A percentile compares a stretch with the other conserved stretches of the same genome.
These are phyloP conservation scores for Drosophila melanica DNA, from an alignment of 1,140 invertebrate species.

Conservation along the genomic window DNA sequence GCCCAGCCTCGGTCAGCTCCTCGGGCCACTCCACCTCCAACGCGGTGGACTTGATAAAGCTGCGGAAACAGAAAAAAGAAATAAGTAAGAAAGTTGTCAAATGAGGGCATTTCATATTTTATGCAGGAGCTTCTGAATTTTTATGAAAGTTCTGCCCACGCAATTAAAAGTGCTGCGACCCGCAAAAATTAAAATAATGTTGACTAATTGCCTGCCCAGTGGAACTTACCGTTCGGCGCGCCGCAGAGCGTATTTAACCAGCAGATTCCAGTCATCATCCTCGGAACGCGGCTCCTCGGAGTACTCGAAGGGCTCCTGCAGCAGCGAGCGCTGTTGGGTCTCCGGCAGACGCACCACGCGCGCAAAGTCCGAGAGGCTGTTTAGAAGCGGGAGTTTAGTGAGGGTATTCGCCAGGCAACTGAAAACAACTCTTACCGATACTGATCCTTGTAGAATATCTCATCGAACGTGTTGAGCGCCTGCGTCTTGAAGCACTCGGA, in stretches of 20 bases:
- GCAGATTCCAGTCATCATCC: conserved; percentile 91
- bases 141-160: not conserved
- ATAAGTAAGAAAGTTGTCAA: conserved; percentile 40
- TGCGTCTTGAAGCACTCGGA: conserved; percentile 92
- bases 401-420: no score
- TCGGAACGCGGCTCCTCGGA: conserved; percentile 87
- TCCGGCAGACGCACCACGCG: conserved; percentile 88
- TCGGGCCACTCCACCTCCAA: conserved; percentile 89
- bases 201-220: conserved; percentile 54
- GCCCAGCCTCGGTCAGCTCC: conserved; percentile 88
- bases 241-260: conserved; percentile 90
- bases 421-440: conserved; percentile 84
- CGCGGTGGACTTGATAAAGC: conserved; percentile 90
- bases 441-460: conserved; percentile 89
- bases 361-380: conserved; percentile 88
- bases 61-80: conserved; percentile 58
- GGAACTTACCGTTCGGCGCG: conserved; percentile 87
- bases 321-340: conserved; percentile 86
- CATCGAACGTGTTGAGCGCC: conserved; percentile 89
- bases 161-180: conserved; percentile 43
- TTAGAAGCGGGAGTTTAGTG: no score
- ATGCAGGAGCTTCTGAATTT: conserved; percentile 47
- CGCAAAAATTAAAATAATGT: conserved; percentile 67
- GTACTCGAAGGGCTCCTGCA: conserved; percentile 88
- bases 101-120: conserved; percentile 48